Conservation (phyloP, 2,888 invertebrate species). For the Hydrotaea cyrtoneurina region DNA sequence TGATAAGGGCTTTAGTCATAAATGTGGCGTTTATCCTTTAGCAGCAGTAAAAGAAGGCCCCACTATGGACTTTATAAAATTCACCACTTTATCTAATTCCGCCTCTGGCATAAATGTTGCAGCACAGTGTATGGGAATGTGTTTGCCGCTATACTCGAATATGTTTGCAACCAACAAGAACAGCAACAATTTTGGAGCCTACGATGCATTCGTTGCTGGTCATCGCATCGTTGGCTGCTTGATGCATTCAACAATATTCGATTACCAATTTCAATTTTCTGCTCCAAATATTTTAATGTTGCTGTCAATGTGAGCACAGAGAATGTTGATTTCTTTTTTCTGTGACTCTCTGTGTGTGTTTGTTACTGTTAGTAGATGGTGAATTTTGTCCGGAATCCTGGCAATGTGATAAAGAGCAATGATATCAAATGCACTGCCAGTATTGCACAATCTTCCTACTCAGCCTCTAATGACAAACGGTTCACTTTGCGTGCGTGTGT, state of each 20-base stretch:
- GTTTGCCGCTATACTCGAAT: conserved; percentile 44
- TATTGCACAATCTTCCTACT: not conserved
- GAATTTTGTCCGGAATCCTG: conserved; percentile 14
- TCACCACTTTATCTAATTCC: too few relatives aligned
- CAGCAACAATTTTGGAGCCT: not conserved
- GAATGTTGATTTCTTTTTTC: not conserved
- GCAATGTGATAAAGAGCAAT: conserved; percentile 14
- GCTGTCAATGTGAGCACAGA: conserved; percentile 48
- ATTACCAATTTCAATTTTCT: conserved; percentile 69
- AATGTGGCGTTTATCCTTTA: too few relatives aligned
- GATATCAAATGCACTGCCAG: conserved; percentile 20
- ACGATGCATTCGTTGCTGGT: conserved; percentile 5
- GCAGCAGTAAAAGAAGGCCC: too few relatives aligned
- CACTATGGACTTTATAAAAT: too few relatives aligned
- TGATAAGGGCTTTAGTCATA: too few relatives aligned
- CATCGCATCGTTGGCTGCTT: conserved; percentile 21
- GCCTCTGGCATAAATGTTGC: too few relatives aligned
- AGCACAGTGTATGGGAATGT: too few relatives aligned
- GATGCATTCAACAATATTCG: conserved; percentile 64
- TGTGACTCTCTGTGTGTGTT: not conserved
- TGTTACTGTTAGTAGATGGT: not conserved
- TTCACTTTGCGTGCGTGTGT: not conserved
- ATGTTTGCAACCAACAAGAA: conserved; percentile 27
- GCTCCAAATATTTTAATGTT: conserved; percentile 68
- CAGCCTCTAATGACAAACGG: not conserved